Conservation (phyloP, 2,797 vertebrate genomes). For the Myripristis murdjan region DNA sequence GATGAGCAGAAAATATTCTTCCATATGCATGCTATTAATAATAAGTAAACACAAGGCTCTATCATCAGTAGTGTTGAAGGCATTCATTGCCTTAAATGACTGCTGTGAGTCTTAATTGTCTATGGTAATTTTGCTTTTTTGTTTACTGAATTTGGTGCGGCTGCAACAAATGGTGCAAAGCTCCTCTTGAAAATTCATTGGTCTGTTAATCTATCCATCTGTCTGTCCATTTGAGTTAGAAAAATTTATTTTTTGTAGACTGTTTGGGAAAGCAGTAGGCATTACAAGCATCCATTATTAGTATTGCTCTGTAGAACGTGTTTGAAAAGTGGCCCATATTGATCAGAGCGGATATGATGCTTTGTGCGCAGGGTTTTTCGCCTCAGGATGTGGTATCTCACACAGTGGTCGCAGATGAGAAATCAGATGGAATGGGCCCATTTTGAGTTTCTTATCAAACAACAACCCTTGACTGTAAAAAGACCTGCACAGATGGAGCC, state of each 20-base stretch:
- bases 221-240: slow-evolving; percentile 32
- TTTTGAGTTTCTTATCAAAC: background rate
- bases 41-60: background rate
- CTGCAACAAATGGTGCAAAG: slow-evolving; percentile 43
- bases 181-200: slow-evolving; percentile 19
- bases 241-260: slow-evolving; percentile 8
- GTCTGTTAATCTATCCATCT: slow-evolving; percentile 36
- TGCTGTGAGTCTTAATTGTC: background rate
- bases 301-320: background rate
- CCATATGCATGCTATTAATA: background rate
- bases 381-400: background rate
- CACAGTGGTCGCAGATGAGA: background rate
- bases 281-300: slow-evolving; percentile 18
- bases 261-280: slow-evolving; percentile 14
- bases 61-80: background rate
- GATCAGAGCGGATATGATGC: background rate
- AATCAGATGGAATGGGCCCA: background rate
- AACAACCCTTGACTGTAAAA: background rate
- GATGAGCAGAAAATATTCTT: slow-evolving; percentile 6
- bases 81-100: background rate
- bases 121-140: slow-evolving; percentile 24
- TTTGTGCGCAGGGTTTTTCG: background rate
- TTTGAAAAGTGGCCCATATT: background rate
- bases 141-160: slow-evolving; percentile 13
- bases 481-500: background rate